Percentiles rank a stretch among this genome's conserved stretches.
These are phyloP conservation scores for Smutsia temminckii DNA, from an alignment of 2,797 vertebrate genomes.

Conservation along the genomic window DNA sequence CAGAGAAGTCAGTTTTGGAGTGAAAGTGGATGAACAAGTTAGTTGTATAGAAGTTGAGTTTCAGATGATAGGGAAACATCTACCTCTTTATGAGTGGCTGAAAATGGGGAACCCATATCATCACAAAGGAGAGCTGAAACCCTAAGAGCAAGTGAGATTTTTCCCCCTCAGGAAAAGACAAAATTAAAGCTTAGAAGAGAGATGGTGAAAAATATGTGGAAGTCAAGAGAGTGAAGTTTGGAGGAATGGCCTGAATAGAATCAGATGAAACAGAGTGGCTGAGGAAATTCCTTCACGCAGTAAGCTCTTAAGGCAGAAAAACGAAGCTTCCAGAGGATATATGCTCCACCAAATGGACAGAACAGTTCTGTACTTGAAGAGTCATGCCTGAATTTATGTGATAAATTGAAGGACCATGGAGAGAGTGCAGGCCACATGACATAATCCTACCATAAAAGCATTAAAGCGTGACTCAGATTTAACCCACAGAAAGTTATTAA, in stretches of 20 bases:
- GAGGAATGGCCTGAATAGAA: background rate
- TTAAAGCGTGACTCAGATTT: constrained; percentile 57
- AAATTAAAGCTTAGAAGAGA: constrained; percentile 19
- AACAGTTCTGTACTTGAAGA: background rate
- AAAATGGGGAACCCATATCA: background rate
- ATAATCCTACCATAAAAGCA: constrained; percentile 52
- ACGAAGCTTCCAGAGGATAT: background rate
- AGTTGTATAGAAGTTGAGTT: background rate
- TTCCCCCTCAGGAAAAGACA: background rate
- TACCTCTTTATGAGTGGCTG: background rate
- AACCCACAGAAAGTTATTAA: constrained; percentile 39
- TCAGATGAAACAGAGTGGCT: background rate
- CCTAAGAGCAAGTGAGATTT: background rate
- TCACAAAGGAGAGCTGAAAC: background rate
- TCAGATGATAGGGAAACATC: background rate
- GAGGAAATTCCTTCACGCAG: background rate
- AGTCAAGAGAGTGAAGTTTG: background rate
- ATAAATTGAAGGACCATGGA: constrained; percentile 5
- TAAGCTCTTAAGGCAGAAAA: constrained; percentile 26
- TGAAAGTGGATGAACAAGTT: background rate
- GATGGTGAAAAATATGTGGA: background rate
- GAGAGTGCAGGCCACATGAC: background rate
- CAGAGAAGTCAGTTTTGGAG: background rate
- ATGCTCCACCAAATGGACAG: background rate
- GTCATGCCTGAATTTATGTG: background rate